Evolutionary conservation across 2,888 invertebrate species (phyloP).

Genomic region (Drosophila infuscata): DNA sequence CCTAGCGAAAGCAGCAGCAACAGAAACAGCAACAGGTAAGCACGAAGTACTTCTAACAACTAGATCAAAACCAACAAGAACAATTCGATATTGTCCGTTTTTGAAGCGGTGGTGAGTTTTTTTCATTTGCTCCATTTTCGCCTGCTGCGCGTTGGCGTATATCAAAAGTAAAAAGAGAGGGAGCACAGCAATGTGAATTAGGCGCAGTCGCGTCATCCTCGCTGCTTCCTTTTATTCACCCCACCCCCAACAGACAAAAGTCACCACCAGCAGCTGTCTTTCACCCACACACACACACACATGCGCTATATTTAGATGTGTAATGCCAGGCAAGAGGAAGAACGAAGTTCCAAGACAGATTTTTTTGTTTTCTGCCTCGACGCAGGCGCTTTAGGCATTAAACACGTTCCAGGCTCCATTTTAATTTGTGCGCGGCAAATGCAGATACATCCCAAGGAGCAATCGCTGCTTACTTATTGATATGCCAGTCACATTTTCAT

Average conservation of each 20-base stretch:
- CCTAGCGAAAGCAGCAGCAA: slow-evolving; percentile 26
- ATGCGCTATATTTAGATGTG: slow-evolving; percentile 46
- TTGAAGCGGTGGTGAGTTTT: slow-evolving; percentile 32
- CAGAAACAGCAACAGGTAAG: slow-evolving; percentile 53
- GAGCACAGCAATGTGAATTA: slow-evolving; percentile 52
- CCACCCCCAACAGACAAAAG: slow-evolving; percentile 46
- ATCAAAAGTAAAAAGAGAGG: slow-evolving; percentile 1
- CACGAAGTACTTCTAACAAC: slow-evolving; percentile 27
- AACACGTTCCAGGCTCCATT: slow-evolving; percentile 41
- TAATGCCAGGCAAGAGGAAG: slow-evolving; percentile 23
- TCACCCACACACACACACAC: slow-evolving; percentile 51
- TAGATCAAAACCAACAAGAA: slow-evolving; percentile 10
- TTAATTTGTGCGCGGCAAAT: slow-evolving; percentile 66
- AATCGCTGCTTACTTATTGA: slow-evolving; percentile 44
- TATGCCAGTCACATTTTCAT: slow-evolving; percentile 58
- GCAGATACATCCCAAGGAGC: slow-evolving; percentile 37
- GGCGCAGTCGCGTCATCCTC: slow-evolving; percentile 62
- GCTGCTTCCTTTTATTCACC: slow-evolving; percentile 41
- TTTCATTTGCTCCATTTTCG: slow-evolving; percentile 26
- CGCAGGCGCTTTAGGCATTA: slow-evolving; percentile 24
- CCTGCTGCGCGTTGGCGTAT: slow-evolving; percentile 33
- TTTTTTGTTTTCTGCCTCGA: slow-evolving; percentile 9
- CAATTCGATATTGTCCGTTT: slow-evolving; percentile 35
- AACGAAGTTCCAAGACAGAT: slow-evolving; percentile 50
- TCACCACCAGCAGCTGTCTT: slow-evolving; percentile 74